Conservation (phyloP, 1,140 invertebrate genomes). For the Drosophila lacteicornis region DNA sequence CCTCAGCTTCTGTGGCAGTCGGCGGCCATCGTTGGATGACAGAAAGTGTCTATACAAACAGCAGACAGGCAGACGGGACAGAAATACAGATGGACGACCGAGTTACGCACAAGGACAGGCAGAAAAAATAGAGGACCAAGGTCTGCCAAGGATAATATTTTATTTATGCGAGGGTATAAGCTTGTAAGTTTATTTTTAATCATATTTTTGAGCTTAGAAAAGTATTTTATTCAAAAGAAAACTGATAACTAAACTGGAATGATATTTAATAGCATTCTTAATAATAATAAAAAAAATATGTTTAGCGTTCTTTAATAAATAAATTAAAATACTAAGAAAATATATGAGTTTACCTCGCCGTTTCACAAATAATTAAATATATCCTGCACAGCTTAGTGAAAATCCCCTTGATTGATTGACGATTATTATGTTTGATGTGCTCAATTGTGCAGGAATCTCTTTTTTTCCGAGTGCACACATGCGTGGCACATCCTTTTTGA, state of each 20-base stretch:
- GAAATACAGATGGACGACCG: conserved; percentile 2
- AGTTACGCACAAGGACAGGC: conserved; percentile 14
- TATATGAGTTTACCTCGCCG: neutral
- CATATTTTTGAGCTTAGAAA: neutral
- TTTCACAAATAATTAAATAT: neutral
- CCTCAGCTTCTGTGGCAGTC: conserved; percentile 38
- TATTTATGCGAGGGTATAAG: neutral
- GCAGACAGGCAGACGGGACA: conserved; percentile 24
- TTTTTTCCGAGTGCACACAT: conserved; percentile 19
- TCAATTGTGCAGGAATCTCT: conserved; percentile 1
- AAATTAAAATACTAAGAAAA: no score
- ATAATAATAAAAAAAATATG: neutral
- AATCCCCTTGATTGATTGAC: neutral
- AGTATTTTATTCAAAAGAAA: neutral
- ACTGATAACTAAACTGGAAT: no score
- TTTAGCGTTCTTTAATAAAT: neutral
- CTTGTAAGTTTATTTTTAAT: conserved; percentile 4
- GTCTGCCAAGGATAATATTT: neutral
- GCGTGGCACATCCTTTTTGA: conserved; percentile 38
- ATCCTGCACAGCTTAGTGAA: neutral
- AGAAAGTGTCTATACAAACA: conserved; percentile 54
- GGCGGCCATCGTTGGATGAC: conserved; percentile 50
- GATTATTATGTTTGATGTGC: conserved; percentile 1
- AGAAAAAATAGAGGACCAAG: neutral
- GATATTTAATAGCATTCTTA: no score